phyloP scores from a whole-genome alignment of 2,888 invertebrate genomes.

The Subacronicta megacephala region DNA sequence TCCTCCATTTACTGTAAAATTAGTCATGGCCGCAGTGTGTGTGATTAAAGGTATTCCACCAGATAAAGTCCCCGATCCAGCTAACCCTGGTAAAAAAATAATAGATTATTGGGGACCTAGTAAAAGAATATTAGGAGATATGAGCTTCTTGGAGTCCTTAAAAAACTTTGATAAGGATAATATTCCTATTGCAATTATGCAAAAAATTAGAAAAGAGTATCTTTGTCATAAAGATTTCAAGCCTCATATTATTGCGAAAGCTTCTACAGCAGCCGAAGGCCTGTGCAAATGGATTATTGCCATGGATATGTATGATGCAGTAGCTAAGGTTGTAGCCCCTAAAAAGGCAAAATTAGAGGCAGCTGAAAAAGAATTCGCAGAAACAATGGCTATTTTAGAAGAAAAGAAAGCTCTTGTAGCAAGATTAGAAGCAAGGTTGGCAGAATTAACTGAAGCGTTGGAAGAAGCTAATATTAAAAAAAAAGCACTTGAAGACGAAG shows the following conservation, averaged over 20 bases:
- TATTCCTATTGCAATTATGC: slow-evolving; percentile 93
- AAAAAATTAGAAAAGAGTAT: slow-evolving; percentile 93
- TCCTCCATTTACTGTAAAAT: slow-evolving; percentile 94
- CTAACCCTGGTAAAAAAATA: slow-evolving; percentile 91
- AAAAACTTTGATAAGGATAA: slow-evolving; percentile 96
- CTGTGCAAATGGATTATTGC: slow-evolving; percentile 97
- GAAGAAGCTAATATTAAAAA: slow-evolving; percentile 91
- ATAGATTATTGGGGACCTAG: slow-evolving; percentile 96
- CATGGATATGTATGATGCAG: slow-evolving; percentile 96
- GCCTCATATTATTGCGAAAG: slow-evolving; percentile 94
- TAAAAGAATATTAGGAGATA: slow-evolving; percentile 94
- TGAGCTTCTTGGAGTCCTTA: slow-evolving; percentile 93
- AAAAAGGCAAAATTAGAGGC: slow-evolving; percentile 94
- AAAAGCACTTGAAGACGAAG: slow-evolving; percentile 92
- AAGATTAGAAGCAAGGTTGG: slow-evolving; percentile 93
- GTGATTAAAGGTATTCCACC: slow-evolving; percentile 95
- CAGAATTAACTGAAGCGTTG: slow-evolving; percentile 92
- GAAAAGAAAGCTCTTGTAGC: slow-evolving; percentile 94
- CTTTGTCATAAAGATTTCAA: slow-evolving; percentile 94
- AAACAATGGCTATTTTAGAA: slow-evolving; percentile 95
- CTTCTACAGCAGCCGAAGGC: slow-evolving; percentile 98
- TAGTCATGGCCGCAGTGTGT: slow-evolving; percentile 97
- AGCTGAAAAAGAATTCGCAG: slow-evolving; percentile 94
- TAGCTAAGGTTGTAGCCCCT: slow-evolving; percentile 95
- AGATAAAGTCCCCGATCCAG: slow-evolving; percentile 93